Evolutionary conservation across 2,888 invertebrate species (phyloP), one percentile per base, ranked within the genome.

Genomic region (Patella ulyssiponensis): DNA sequence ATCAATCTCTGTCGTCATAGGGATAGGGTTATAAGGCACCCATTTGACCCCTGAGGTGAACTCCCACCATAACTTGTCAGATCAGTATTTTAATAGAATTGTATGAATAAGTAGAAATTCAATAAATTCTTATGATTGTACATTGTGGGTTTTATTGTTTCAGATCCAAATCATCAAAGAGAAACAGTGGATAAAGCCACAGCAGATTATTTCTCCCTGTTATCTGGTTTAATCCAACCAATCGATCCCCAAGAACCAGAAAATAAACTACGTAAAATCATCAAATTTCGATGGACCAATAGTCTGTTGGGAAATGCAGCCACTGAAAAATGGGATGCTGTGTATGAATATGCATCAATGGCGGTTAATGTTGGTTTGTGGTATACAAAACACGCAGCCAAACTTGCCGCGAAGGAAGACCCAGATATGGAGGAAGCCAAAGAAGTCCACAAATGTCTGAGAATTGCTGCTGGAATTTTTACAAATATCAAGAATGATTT

Each of bases 361-460:
- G 92, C 93, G 71, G 91, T 94, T 77, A 94, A 94, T 86, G 90
- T 94, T 83, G 94, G 93, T 1, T 89, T 94, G 74, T 94, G 94
- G 94, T 93, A 93, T 83, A 94, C 94, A 90, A 94, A 94, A 87
- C 94, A 94, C 90, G 94, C 94, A 12, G 93, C 94, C 15, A 93
- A 93, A 91, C 90, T 94, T 69, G 94, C 94, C 64, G 94, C 94
- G 1, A 93, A 93, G 84, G 93, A 93, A 80, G 92, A 93, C 77
- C 91, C 92, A 9, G 87, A 90, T 56, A 94, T 94, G 93, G 93
- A 93, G 51, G 94, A 94, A 87, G 94, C 94, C 1, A 94, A 94
- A 88, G 93, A 93, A 84, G 93, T 94, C 12, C 94, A 94, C 84
- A 93, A 92, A 76, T 93, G 93, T 88, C 86, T 94, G 74, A 91